Base-by-base conservation (phyloP, 1,140 invertebrate species). In the Solen grandis region DNA sequence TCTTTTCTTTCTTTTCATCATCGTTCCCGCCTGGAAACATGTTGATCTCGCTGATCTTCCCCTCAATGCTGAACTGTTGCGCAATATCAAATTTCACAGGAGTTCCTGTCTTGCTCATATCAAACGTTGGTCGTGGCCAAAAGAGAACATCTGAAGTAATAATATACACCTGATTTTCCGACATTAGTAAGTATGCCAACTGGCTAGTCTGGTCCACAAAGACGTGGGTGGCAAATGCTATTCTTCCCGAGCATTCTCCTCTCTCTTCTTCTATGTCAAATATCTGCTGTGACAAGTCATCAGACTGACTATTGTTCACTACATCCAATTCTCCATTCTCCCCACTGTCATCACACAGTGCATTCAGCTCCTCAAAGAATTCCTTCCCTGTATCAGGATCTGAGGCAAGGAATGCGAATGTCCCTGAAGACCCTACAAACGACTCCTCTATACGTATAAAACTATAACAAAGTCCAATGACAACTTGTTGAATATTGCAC, bases 391-490 rank as follows among this genome's bases (percentile, higher is more conserved):
- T 82, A 29, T 80, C 74, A 10, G 84, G 54, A 60, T 91, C 89
- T 60, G 84, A 57, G 5, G 80, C 86, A 62, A 89, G 83, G 35
- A 92, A 81, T 13, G 85, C 87, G 82, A 90, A 89, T 19, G 87
- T 88, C 22, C 90, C 90, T 65, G 83, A 81, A 1, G 87, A 78
- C 0, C 86, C 88, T 35, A 91, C 87, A 81, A 90, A 91, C 10
- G 89, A 87, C 82, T 91, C 90, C 65, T 91, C 90, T 2, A 92
- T 50, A 3, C 88, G 73, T 10, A 91, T 70, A 79, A 84, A 91
- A 62, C 86, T 85, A 59, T 87, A 84, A 69, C 87, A 88, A 2
- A 87, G 82, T 0, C 91, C 91, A 36, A 90, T 69, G 29, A 91
- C 65, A 8, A 90, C 76, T 69, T 90, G 87, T 46, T 91, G 86